These are phyloP conservation scores for Ciconia nigra DNA, from an alignment of 2,797 vertebrate species.

Conservation along the genomic window DNA sequence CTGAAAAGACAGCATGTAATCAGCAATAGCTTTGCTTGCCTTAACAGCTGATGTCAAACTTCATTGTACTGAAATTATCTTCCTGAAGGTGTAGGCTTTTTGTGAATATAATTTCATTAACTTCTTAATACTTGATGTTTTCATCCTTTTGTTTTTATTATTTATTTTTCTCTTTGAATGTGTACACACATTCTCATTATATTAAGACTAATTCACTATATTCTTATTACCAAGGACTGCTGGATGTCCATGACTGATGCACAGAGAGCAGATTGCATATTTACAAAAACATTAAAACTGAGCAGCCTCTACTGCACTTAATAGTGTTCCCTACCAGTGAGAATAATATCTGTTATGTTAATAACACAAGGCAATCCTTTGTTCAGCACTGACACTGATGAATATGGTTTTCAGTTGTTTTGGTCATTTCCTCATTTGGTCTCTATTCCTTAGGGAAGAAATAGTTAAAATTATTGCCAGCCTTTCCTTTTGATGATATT, in stretches of 20 bases:
- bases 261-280: not conserved
- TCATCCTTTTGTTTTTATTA: not conserved
- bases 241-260: not conserved
- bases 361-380: conserved; percentile 5
- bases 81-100: not conserved
- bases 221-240: not conserved
- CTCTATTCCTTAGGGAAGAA: conserved; percentile 1
- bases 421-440: conserved; percentile 17
- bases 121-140: not conserved
- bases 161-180: not conserved
- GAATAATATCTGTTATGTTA: not conserved
- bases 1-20: not conserved
- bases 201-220: not conserved
- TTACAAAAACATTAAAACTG: not conserved
- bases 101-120: not conserved
- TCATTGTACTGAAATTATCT: not conserved
- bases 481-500: conserved; percentile 19
- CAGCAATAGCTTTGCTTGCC: not conserved
- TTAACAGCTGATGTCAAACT: not conserved
- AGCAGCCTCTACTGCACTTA: not conserved
- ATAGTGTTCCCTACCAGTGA: not conserved
- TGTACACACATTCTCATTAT: not conserved
- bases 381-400: conserved; percentile 15
- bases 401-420: conserved; percentile 23
- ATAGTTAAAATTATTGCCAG: conserved; percentile 16